These are phyloP conservation scores for Pangasius macronema DNA, from an alignment of 2,797 vertebrate genomes.

Conservation along the genomic window DNA sequence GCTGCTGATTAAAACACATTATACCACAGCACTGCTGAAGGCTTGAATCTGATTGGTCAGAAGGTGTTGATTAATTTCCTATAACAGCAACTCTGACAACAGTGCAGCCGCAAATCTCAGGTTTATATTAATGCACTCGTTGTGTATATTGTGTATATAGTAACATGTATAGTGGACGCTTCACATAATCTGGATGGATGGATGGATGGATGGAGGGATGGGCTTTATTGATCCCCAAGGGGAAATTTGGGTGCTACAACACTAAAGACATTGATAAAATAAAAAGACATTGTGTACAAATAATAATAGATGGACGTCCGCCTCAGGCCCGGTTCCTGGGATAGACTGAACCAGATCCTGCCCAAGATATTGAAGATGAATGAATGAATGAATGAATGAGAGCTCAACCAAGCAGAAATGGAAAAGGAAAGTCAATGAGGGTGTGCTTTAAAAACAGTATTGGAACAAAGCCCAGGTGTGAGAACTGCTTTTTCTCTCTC, in stretches of 20 bases:
- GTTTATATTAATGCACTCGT: background rate
- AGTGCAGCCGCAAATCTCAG: background rate
- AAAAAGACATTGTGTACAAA: background rate
- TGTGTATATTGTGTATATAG: no score
- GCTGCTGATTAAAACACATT: background rate
- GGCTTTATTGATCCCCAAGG: background rate
- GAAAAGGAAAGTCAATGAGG: background rate
- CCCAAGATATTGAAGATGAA: background rate
- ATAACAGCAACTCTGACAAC: background rate
- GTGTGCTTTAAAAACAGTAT: background rate
- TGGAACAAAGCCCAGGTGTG: conserved; percentile 4
- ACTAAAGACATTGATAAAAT: background rate
- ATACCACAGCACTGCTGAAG: background rate
- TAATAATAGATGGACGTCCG: background rate
- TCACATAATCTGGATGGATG: background rate
- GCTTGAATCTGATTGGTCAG: background rate
- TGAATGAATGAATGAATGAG: background rate
- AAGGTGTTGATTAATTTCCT: background rate
- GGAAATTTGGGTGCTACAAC: background rate
- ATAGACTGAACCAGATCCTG: background rate
- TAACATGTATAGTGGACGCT: background rate
- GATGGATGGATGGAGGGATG: background rate
- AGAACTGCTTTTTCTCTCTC: background rate
- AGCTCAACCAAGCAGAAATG: background rate
- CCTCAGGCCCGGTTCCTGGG: background rate